Evolutionary conservation across 2,888 invertebrate species (phyloP), one percentile per base, ranked within the genome.

Genomic region (Blastobasis adustella): DNA sequence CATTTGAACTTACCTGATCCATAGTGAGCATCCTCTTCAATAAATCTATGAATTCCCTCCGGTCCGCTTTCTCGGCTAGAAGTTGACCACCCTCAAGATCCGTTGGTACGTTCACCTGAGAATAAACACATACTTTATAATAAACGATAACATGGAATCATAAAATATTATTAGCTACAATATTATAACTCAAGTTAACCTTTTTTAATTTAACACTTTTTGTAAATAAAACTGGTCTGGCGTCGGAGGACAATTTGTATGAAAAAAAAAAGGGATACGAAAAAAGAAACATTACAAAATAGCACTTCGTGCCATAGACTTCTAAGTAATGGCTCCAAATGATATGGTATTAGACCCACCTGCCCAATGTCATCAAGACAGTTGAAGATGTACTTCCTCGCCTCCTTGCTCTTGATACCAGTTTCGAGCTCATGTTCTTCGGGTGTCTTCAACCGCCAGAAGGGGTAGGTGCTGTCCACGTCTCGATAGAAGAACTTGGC

Each of bases 371-470:
- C 99, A 76, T 99, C 99, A 64, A 99, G 91, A 86, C 98, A 98
- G 89, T 99, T 99, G 88, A 99, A 99, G 69, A 99, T 98, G 83
- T 99, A 99, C 84, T 99, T 99, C 71, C 99, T 90, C 5, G 99
- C 99, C 90, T 99, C 99, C 90, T 99, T 99, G 60, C 98, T 98
- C 89, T 98, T 98, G 69, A 98, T 97, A 59, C 96, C 96, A 47
- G 98, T 98, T 89, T 98, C 98, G 9, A 95, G 93, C 86, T 99
- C 99, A 82, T 98, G 98, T 82, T 99, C 99, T 80, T 99, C 99
- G 36, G 98, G 98, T 37, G 98, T 98, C 93, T 98, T 95, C 55
- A 94, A 83, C 66, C 95, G 88, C 95, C 95, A 95, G 84, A 95
- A 95, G 49, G 95, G 95, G 80, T 95, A 94, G 23, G 95, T 95